A percentile compares a stretch with the other conserved stretches of the same genome.
Conservation (phyloP, 2,888 invertebrate genomes). For the Perizoma affinitatum region DNA sequence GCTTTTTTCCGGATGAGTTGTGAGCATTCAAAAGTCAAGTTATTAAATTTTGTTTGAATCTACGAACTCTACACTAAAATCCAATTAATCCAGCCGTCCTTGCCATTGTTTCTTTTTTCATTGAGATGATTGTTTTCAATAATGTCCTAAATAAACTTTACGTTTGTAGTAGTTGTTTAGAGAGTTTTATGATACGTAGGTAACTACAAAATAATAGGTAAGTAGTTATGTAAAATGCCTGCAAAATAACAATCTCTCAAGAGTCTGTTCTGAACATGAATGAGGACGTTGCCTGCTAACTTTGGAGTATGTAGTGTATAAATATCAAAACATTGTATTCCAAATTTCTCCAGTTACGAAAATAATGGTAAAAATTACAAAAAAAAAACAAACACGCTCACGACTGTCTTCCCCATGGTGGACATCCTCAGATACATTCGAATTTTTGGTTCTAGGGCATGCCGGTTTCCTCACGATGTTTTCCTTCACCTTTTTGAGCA, state of each 20-base stretch:
- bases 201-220: too few species aligned
- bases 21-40: conserved; percentile 79
- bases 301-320: conserved; percentile 17
- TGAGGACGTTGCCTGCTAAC: conserved; percentile 25
- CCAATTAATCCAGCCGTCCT: conserved; percentile 24
- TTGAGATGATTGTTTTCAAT: background rate
- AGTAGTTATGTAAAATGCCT: conserved; percentile 11
- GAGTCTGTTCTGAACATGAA: conserved; percentile 23
- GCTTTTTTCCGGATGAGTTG: conserved; percentile 77
- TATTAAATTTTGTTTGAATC: conserved; percentile 70
- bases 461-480: too few species aligned
- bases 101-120: conserved; percentile 2
- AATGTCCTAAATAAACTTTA: too few species aligned
- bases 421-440: too few species aligned
- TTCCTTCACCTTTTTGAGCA: too few species aligned
- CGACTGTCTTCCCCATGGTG: too few species aligned
- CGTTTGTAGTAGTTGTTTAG: too few species aligned
- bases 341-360: conserved; percentile 18
- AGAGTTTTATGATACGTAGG: too few species aligned
- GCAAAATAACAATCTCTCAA: conserved; percentile 21
- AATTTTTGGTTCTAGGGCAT: too few species aligned
- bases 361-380: conserved; percentile 23
- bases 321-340: conserved; percentile 32
- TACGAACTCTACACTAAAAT: conserved; percentile 55
- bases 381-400: too few species aligned